These are phyloP conservation scores for Phaedon cochleariae DNA, from an alignment of 2,888 invertebrate genomes.

Conservation along the genomic window DNA sequence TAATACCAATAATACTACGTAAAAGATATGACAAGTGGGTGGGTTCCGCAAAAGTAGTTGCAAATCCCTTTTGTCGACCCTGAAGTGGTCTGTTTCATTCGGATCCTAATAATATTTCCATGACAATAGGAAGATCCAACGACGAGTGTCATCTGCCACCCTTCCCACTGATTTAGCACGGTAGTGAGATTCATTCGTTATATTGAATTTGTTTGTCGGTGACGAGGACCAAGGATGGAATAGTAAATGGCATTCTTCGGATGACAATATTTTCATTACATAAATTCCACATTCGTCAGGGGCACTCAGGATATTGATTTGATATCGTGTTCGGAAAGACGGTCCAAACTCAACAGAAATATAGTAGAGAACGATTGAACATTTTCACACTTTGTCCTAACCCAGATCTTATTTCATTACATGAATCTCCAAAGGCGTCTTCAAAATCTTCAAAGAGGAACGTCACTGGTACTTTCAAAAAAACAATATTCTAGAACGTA, in stretches of 20 bases:
- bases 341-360: too few species aligned
- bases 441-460: too few species aligned
- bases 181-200: constrained; percentile 27
- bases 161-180: constrained; percentile 21
- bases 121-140: constrained; percentile 42
- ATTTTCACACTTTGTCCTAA: too few species aligned
- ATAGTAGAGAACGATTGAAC: too few species aligned
- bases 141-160: constrained; percentile 44
- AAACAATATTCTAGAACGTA: too few species aligned
- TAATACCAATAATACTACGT: constrained; percentile 11
- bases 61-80: constrained; percentile 29
- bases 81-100: constrained; percentile 35
- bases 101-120: constrained; percentile 40
- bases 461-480: too few species aligned
- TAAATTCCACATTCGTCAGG: constrained; percentile 4
- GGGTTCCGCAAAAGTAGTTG: constrained; percentile 23
- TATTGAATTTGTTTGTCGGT: constrained; percentile 25
- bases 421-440: too few species aligned
- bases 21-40: constrained; percentile 24
- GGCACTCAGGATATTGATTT: background rate
- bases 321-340: too few species aligned
- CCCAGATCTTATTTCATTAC: too few species aligned
- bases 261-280: constrained; percentile 11
- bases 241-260: constrained; percentile 12
- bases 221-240: background rate